A percentile compares a stretch with the other conserved stretches of the same genome.
Evolutionary conservation across 2,888 invertebrate species (phyloP).

Genomic region (Ennomos erosarius): DNA sequence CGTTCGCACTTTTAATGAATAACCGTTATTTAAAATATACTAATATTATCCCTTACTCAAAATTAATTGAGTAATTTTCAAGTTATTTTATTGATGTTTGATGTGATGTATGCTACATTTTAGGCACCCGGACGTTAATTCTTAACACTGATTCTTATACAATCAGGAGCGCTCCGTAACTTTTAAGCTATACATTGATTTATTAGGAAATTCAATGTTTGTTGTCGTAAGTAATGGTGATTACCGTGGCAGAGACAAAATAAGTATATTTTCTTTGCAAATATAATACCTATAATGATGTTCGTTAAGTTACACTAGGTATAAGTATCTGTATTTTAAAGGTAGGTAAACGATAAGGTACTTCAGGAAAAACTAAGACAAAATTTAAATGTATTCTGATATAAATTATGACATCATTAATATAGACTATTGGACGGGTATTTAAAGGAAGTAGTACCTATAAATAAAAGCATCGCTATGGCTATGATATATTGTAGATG

Average conservation of each 20-base stretch:
- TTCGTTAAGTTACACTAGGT: too few relatives aligned
- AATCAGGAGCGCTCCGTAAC: conserved; percentile 3
- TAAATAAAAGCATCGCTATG: conserved; percentile 17
- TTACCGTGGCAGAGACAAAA: too few relatives aligned
- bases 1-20: too few relatives aligned
- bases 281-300: too few relatives aligned
- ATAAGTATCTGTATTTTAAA: too few relatives aligned
- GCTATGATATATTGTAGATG: not conserved
- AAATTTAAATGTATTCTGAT: too few relatives aligned
- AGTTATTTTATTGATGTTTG: too few relatives aligned
- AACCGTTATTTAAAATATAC: too few relatives aligned
- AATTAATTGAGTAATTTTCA: too few relatives aligned
- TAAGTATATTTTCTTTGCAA: too few relatives aligned
- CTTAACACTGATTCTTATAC: conserved; percentile 13
- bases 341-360: too few relatives aligned
- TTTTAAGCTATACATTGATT: conserved; percentile 14
- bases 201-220: not conserved
- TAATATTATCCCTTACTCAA: too few relatives aligned
- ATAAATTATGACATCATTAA: not conserved
- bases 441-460: not conserved
- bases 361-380: not conserved
- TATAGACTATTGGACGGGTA: not conserved
- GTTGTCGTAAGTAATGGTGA: not conserved
- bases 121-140: conserved; percentile 8
- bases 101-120: conserved; percentile 6